Base-by-base conservation (phyloP, 2,888 invertebrate species). In the Blastobasis adustella region DNA sequence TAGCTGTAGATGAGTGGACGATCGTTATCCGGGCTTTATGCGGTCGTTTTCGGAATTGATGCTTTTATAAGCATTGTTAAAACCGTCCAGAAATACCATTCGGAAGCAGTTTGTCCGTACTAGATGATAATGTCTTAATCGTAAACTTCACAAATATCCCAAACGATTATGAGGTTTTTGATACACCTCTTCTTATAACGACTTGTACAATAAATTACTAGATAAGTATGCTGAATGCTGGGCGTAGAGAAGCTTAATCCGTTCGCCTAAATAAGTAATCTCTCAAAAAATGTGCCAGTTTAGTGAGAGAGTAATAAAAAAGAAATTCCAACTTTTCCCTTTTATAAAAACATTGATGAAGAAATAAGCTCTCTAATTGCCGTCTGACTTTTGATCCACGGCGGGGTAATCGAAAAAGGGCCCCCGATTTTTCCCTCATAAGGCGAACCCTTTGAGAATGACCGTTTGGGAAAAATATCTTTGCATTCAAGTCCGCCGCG, bases 381-480 rank as follows among this genome's bases (percentile, higher is more conserved):
- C 76, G 68, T 70, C 71, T 69, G 66, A 65, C 69, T 75, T 75
- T 73, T 72, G 78, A 78, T 76, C 79, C 71, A 70, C 68, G 72
- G 68, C 70, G 71, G 76, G 69, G 78, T 82, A 83, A 84, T 82
- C 74, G 81, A 82, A 83, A 85, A 79, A 71, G 81, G 80, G 76
- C 71, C 61, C 65, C 64, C 68, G 67, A 75, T 73, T 79, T 79
- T 80, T 78, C 74, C 71, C 71, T 79, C 76, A 76, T 77, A 78
- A 82, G 76, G 71, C 61, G 69, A 79, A 77, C 81, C 84, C 80
- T 85, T 86, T 83, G 79, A 81, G 82, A 85, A 80, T 75, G 83
- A 79, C 75, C 77, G 73, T 83, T 77, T 73, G 73, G 67, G 79
- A 79, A 71, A 83, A 85, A 85, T 87, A 83, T 85, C 83, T 88